Percentiles rank a stretch among this genome's conserved stretches.
Conservation (phyloP, 1,140 invertebrate genomes). For the Drusus annulatus region DNA sequence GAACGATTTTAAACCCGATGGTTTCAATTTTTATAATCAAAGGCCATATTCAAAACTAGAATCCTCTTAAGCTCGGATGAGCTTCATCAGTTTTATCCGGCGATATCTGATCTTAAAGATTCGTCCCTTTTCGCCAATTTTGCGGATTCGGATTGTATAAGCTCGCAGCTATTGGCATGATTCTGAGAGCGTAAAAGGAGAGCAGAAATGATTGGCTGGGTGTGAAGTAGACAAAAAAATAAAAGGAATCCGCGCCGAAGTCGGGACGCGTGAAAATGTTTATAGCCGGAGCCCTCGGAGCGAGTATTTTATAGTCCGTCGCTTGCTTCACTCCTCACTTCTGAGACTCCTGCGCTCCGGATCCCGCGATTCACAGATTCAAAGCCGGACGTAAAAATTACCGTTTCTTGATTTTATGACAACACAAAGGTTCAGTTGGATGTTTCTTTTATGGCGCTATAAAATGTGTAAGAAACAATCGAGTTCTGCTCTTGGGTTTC, state of each 20-base stretch:
- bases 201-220: slow-evolving; percentile 40
- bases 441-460: slow-evolving; percentile 27
- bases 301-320: slow-evolving; percentile 48
- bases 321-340: slow-evolving; percentile 26
- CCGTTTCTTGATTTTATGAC: slow-evolving; percentile 54
- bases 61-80: slow-evolving; percentile 19
- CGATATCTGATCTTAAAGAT: slow-evolving; percentile 35
- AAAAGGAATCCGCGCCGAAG: slow-evolving; percentile 40
- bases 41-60: neutral
- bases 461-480: slow-evolving; percentile 37
- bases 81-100: slow-evolving; percentile 30
- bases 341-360: slow-evolving; percentile 1
- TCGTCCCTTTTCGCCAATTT: slow-evolving; percentile 34
- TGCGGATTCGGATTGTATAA: slow-evolving; percentile 38
- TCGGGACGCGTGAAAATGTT: slow-evolving; percentile 55
- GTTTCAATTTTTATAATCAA: no score
- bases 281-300: slow-evolving; percentile 47
- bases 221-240: slow-evolving; percentile 48
- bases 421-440: slow-evolving; percentile 38
- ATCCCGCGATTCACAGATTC: slow-evolving; percentile 49
- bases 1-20: no score
- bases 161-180: slow-evolving; percentile 4
- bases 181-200: slow-evolving; percentile 5
- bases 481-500: slow-evolving; percentile 11
- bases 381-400: slow-evolving; percentile 54